These are phyloP conservation scores for Chionis minor DNA, from an alignment of 2,113 vertebrate genomes.

Conservation along the genomic window DNA sequence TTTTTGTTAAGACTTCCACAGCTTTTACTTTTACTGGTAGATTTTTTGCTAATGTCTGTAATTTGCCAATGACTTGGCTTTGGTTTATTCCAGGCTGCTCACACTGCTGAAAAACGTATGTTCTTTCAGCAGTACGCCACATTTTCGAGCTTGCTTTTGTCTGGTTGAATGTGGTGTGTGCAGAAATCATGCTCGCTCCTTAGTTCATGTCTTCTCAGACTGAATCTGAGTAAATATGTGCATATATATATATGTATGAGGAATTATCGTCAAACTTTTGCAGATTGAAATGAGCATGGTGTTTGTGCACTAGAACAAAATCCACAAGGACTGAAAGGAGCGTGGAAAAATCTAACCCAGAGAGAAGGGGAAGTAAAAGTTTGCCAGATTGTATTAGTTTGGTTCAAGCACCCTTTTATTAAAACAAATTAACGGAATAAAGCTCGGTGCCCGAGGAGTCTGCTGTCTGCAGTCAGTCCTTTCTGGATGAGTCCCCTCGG, in stretches of 20 bases:
- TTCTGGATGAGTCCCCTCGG: not conserved
- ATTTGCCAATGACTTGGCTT: not conserved
- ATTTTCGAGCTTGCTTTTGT: not conserved
- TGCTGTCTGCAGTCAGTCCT: not conserved
- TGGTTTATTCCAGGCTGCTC: not conserved
- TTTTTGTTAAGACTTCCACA: not conserved
- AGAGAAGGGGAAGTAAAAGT: not conserved
- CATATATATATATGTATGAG: not conserved
- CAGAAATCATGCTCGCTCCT: not conserved
- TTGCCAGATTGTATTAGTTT: not conserved
- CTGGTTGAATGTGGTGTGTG: not conserved
- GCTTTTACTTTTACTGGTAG: not conserved
- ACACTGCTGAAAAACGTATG: not conserved
- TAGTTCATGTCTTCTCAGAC: not conserved
- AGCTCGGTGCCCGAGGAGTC: not conserved
- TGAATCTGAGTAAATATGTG: not conserved
- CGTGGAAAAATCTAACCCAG: not conserved
- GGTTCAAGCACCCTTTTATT: not conserved
- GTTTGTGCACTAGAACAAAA: not conserved
- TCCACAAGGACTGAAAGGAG: not conserved
- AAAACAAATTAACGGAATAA: not conserved
- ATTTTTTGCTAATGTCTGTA: not conserved
- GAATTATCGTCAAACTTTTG: not conserved
- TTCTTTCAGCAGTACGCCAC: not conserved
- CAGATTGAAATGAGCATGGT: not conserved